Conservation (phyloP, 2,888 invertebrate species). For the Drosophila prostipennis region DNA sequence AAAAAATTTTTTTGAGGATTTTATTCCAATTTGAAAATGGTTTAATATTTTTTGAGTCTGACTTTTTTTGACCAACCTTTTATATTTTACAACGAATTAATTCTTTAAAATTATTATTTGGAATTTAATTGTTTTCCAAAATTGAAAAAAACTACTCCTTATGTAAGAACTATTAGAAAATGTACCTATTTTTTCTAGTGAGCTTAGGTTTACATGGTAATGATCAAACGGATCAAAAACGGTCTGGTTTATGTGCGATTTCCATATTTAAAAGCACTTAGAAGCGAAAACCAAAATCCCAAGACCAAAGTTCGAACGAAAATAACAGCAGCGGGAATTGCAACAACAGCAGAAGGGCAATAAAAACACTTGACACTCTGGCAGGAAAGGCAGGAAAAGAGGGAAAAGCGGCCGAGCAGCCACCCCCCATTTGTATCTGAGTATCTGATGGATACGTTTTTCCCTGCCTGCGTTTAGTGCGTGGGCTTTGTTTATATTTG, state of each 20-base stretch:
- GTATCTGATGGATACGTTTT: slow-evolving; percentile 32
- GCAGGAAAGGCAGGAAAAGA: slow-evolving; percentile 32
- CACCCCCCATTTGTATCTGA: slow-evolving; percentile 31
- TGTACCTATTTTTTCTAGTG: no score
- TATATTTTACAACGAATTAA: no score
- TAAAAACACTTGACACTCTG: slow-evolving; percentile 77
- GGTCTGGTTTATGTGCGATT: neutral
- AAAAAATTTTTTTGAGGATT: no score
- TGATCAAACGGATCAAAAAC: neutral
- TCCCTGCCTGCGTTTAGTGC: slow-evolving; percentile 37
- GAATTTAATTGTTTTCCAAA: no score
- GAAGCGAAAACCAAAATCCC: slow-evolving; percentile 43
- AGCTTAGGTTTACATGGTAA: neutral
- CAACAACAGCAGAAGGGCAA: slow-evolving; percentile 52
- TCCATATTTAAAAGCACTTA: slow-evolving; percentile 59
- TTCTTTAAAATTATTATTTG: no score
- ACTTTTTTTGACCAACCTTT: no score
- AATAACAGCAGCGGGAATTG: slow-evolving; percentile 34
- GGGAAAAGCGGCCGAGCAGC: slow-evolving; percentile 27
- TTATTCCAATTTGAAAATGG: no score
- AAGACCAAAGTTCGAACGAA: slow-evolving; percentile 35
- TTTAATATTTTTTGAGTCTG: no score
- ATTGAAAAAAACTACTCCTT: no score
- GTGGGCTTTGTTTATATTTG: slow-evolving; percentile 72
- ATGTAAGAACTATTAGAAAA: no score